Conservation (phyloP, 1,140 invertebrate species). For the Drosophila prosaltans region DNA sequence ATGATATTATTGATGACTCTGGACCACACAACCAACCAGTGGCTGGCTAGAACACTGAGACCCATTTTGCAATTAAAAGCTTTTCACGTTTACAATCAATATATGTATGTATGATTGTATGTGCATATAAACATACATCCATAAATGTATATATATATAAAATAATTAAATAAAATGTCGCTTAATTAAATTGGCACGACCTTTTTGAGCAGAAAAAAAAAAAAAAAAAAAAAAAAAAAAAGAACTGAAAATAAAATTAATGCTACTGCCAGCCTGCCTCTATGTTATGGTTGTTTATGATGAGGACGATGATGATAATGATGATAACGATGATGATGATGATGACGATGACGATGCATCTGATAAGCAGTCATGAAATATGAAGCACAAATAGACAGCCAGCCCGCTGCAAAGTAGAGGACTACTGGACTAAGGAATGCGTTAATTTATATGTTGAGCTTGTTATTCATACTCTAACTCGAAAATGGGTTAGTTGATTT, state of each 20-base stretch:
- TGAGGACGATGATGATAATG: slow-evolving; percentile 31
- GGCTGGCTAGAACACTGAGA: slow-evolving; percentile 2
- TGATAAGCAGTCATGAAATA: slow-evolving; percentile 61
- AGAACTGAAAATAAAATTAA: slow-evolving; percentile 19
- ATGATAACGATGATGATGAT: slow-evolving; percentile 45
- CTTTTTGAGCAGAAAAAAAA: slow-evolving; percentile 53
- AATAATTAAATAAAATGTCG: slow-evolving; percentile 78
- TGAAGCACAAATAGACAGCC: slow-evolving; percentile 32
- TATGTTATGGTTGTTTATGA: slow-evolving; percentile 22
- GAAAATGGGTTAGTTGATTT: background rate
- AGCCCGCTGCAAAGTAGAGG: background rate
- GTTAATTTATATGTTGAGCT: slow-evolving; percentile 67
- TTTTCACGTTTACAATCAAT: slow-evolving; percentile 72
- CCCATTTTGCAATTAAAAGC: slow-evolving; percentile 72
- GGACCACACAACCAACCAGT: background rate
- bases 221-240: slow-evolving; percentile 28
- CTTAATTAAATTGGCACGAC: slow-evolving; percentile 79
- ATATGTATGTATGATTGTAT: slow-evolving; percentile 37
- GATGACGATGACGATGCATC: slow-evolving; percentile 50
- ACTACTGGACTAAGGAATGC: slow-evolving; percentile 51
- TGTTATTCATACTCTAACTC: slow-evolving; percentile 39
- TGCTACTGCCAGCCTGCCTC: background rate
- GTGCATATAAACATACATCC: background rate
- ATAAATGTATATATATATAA: slow-evolving; percentile 24
- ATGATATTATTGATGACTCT: slow-evolving; percentile 43